Evolutionary conservation across 2,797 vertebrate genomes (phyloP).

Genomic region (Echeneis naucrates): DNA sequence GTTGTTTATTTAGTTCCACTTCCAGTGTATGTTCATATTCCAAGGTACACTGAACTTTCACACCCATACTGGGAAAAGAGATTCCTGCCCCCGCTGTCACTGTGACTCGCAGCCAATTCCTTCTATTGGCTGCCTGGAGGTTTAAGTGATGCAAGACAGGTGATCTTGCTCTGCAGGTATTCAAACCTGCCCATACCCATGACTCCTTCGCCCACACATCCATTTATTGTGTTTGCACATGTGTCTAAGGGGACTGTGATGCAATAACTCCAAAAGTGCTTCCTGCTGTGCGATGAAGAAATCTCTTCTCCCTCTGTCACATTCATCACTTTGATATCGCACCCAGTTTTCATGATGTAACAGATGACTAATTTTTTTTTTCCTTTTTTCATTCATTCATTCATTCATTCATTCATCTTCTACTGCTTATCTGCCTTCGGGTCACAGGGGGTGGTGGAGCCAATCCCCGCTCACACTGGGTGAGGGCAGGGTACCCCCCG

Average conservation of each 20-base stretch:
- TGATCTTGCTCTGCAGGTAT: slow-evolving; percentile 77
- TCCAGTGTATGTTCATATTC: slow-evolving; percentile 16
- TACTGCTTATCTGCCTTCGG: too few relatives aligned
- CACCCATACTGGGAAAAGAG: slow-evolving; percentile 50
- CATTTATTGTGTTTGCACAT: slow-evolving; percentile 53
- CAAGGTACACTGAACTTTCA: slow-evolving; percentile 67
- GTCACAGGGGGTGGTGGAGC: too few relatives aligned
- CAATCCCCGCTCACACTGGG: too few relatives aligned
- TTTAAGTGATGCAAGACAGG: slow-evolving; percentile 68
- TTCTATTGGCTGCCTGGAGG: slow-evolving; percentile 68
- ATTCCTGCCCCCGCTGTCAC: slow-evolving; percentile 44
- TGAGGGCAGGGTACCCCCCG: too few relatives aligned
- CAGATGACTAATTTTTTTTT: slow-evolving; percentile 28
- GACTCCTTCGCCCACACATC: slow-evolving; percentile 35
- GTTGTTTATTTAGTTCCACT: slow-evolving; percentile 61
- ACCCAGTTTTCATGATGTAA: slow-evolving; percentile 18
- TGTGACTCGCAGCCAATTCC: background rate
- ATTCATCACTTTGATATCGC: slow-evolving; percentile 43
- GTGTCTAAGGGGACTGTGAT: slow-evolving; percentile 56
- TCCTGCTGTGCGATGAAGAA: slow-evolving; percentile 59
- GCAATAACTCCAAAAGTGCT: slow-evolving; percentile 66
- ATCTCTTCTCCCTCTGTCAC: slow-evolving; percentile 45
- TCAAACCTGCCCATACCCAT: slow-evolving; percentile 65
- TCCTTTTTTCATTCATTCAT: too few relatives aligned
- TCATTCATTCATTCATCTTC: too few relatives aligned